Percentiles rank a stretch among this genome's conserved stretches.
These are phyloP conservation scores for Lissocephala sabroskyi DNA, from an alignment of 2,888 invertebrate species.

Conservation along the genomic window DNA sequence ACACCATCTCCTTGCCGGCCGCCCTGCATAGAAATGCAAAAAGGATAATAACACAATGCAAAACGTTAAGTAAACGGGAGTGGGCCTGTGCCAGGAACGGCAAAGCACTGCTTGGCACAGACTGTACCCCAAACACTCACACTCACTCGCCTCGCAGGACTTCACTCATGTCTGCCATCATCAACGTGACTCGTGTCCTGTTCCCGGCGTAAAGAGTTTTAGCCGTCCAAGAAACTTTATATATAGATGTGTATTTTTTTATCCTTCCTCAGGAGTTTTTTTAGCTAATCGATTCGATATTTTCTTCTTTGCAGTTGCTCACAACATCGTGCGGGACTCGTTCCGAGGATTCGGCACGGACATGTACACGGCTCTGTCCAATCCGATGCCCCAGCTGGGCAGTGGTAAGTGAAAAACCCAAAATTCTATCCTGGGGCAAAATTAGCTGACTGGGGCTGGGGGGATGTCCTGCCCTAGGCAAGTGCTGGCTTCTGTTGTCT, in stretches of 20 bases:
- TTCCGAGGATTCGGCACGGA: conserved; percentile 38
- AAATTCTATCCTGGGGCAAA: too few species aligned
- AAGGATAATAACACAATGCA: conserved; percentile 47
- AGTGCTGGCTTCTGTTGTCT: conserved; percentile 10
- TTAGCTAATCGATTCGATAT: too few species aligned
- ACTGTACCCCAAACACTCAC: conserved; percentile 56
- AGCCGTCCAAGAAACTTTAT: too few species aligned
- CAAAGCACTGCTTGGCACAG: conserved; percentile 65
- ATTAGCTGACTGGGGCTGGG: too few species aligned
- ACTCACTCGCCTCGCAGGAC: conserved; percentile 6
- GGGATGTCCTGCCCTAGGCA: too few species aligned
- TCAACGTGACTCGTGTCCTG: conserved; percentile 6
- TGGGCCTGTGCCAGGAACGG: conserved; percentile 59
- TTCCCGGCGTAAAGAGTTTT: not conserved
- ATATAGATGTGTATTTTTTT: too few species aligned
- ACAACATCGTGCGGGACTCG: conserved; percentile 33
- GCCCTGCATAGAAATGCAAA: conserved; percentile 36
- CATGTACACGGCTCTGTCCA: conserved; percentile 27
- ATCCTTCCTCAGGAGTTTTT: too few species aligned
- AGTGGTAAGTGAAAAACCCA: conserved; percentile 36
- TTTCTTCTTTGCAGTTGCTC: conserved; percentile 42
- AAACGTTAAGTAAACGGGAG: conserved; percentile 43
- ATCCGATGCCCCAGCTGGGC: conserved; percentile 26
- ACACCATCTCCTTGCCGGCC: too few species aligned
- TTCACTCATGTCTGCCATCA: conserved; percentile 40